phyloP scores from a whole-genome alignment of 2,797 vertebrate species.

The Clarias platycephalus region DNA sequence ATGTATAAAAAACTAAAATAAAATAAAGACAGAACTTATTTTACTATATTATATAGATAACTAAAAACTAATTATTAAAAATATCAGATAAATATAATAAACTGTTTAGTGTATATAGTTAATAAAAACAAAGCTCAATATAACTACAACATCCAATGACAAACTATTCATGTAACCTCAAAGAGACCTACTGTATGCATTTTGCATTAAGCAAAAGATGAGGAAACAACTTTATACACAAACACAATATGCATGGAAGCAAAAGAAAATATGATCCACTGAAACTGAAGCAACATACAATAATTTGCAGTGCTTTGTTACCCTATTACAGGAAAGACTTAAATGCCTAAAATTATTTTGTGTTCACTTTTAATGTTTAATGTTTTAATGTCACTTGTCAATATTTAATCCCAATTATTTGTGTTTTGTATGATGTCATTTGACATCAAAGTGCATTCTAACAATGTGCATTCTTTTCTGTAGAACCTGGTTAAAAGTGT shows the following conservation, averaged over 20 bases:
- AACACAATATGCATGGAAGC: neutral
- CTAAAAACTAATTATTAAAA: slow-evolving; percentile 73
- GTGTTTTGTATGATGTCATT: neutral
- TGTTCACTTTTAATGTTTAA: neutral
- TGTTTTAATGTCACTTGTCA: no score
- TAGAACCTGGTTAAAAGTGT: neutral
- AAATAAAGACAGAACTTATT: slow-evolving; percentile 91
- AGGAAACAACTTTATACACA: slow-evolving; percentile 43
- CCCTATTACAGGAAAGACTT: neutral
- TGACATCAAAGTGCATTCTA: neutral
- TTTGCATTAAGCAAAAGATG: slow-evolving; percentile 64
- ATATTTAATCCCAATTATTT: neutral
- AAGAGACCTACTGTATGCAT: slow-evolving; percentile 62
- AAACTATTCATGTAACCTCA: slow-evolving; percentile 87
- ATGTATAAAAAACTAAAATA: slow-evolving; percentile 66
- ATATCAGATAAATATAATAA: slow-evolving; percentile 78
- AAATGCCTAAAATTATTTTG: neutral
- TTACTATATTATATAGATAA: slow-evolving; percentile 82
- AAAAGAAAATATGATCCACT: neutral
- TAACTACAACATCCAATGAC: slow-evolving; percentile 85
- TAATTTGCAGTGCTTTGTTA: neutral
- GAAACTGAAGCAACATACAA: neutral
- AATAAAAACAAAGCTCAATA: slow-evolving; percentile 56
- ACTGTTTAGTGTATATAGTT: slow-evolving; percentile 75
- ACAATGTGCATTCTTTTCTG: neutral